Percentiles rank a stretch among this genome's conserved stretches.
phyloP scores from a whole-genome alignment of 2,888 invertebrate genomes.

The Argynnis bischoffii region DNA sequence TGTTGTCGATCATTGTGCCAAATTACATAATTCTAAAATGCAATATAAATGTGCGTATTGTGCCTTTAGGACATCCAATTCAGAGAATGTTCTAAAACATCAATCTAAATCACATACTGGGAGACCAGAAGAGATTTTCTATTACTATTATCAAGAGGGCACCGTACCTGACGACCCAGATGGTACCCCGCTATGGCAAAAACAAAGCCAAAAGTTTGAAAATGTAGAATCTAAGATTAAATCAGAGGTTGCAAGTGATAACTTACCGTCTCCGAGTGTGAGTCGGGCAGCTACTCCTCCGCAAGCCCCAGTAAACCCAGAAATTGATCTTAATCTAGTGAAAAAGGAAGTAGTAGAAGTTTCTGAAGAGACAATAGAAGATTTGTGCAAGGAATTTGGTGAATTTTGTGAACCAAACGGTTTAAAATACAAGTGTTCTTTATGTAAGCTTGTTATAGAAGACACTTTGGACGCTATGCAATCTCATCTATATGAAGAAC shows the following conservation, averaged over 20 bases:
- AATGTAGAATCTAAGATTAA: slow-evolving; percentile 51
- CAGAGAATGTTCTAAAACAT: slow-evolving; percentile 83
- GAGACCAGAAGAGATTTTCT: slow-evolving; percentile 63
- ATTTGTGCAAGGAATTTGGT: slow-evolving; percentile 59
- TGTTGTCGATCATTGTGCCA: slow-evolving; percentile 82
- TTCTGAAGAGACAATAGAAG: slow-evolving; percentile 48
- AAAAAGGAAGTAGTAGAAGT: slow-evolving; percentile 57
- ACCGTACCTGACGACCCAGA: slow-evolving; percentile 57
- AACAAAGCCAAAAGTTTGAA: slow-evolving; percentile 54
- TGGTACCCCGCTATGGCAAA: slow-evolving; percentile 63
- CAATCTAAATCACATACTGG: slow-evolving; percentile 81
- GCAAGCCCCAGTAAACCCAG: slow-evolving; percentile 21
- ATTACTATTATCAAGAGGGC: slow-evolving; percentile 81
- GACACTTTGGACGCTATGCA: slow-evolving; percentile 83
- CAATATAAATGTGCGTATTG: slow-evolving; percentile 89
- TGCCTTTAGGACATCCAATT: slow-evolving; percentile 76
- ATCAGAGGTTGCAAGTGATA: slow-evolving; percentile 46
- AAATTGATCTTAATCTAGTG: slow-evolving; percentile 62
- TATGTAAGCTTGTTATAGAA: slow-evolving; percentile 83
- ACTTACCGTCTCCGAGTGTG: slow-evolving; percentile 23
- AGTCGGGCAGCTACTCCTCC: slow-evolving; percentile 28
- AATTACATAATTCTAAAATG: slow-evolving; percentile 84
- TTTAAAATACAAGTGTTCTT: slow-evolving; percentile 82
- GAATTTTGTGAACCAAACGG: slow-evolving; percentile 77
- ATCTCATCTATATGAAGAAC: slow-evolving; percentile 85